Conservation (phyloP, 2,888 invertebrate genomes). For the Apamea monoglypha region DNA sequence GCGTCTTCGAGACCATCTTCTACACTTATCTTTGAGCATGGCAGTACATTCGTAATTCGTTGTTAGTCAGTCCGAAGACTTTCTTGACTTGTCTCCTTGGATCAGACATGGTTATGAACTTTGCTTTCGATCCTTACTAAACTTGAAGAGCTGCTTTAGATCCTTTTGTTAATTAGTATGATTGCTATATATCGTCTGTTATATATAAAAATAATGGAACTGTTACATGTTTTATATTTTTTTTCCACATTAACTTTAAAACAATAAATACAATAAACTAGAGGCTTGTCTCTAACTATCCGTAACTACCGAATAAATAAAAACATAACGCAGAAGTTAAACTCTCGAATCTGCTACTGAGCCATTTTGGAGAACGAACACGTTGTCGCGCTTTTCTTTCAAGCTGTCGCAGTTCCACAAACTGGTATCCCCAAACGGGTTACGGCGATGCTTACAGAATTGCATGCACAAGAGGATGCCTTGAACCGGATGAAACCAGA, state of each 20-base stretch:
- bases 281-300: not conserved
- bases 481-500: constrained; percentile 67
- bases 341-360: not conserved
- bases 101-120: too few relatives aligned
- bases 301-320: not conserved
- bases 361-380: not conserved
- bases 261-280: not conserved
- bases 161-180: too few relatives aligned
- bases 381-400: constrained; percentile 8
- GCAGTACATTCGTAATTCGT: too few relatives aligned
- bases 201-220: not conserved
- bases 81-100: too few relatives aligned
- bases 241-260: not conserved
- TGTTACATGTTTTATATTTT: not conserved
- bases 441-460: constrained; percentile 55
- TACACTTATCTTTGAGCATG: too few relatives aligned
- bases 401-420: constrained; percentile 13
- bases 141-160: too few relatives aligned
- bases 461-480: constrained; percentile 62
- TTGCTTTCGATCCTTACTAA: too few relatives aligned
- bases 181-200: too few relatives aligned
- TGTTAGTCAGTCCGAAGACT: too few relatives aligned
- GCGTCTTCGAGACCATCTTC: too few relatives aligned
- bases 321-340: not conserved
- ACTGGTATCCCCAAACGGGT: constrained; percentile 34